Conservation (phyloP, 2,888 invertebrate genomes). For the Athalia cordata region DNA sequence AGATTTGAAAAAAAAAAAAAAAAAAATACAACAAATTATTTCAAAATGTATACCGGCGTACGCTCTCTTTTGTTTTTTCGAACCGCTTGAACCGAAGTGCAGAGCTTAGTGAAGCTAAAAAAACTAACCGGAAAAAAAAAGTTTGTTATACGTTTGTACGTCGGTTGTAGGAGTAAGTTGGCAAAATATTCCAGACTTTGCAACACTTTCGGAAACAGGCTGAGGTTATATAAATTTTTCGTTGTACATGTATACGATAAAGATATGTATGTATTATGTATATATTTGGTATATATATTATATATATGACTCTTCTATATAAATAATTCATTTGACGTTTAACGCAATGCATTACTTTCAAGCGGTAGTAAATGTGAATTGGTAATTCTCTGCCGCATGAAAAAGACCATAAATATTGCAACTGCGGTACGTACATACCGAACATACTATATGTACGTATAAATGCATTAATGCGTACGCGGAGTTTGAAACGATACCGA, state of each 20-base stretch:
- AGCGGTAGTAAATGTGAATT: constrained; percentile 28
- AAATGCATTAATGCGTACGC: neutral
- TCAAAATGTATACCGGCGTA: too few species aligned
- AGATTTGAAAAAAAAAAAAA: too few species aligned
- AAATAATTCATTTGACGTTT: constrained; percentile 43
- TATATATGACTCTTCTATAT: neutral
- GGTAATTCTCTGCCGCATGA: constrained; percentile 22
- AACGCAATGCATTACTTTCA: constrained; percentile 35
- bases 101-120: too few species aligned
- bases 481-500: neutral
- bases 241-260: too few species aligned
- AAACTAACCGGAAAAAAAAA: too few species aligned
- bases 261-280: too few species aligned
- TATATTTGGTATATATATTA: too few species aligned
- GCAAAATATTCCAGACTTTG: constrained; percentile 14
- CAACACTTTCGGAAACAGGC: constrained; percentile 4
- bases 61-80: too few species aligned
- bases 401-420: constrained; percentile 8
- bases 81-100: too few species aligned
- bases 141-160: neutral
- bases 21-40: too few species aligned
- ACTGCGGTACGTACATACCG: neutral
- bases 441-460: neutral
- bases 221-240: neutral
- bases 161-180: neutral